Conservation (phyloP, 2,113 vertebrate species). For the Cettia cetti region DNA sequence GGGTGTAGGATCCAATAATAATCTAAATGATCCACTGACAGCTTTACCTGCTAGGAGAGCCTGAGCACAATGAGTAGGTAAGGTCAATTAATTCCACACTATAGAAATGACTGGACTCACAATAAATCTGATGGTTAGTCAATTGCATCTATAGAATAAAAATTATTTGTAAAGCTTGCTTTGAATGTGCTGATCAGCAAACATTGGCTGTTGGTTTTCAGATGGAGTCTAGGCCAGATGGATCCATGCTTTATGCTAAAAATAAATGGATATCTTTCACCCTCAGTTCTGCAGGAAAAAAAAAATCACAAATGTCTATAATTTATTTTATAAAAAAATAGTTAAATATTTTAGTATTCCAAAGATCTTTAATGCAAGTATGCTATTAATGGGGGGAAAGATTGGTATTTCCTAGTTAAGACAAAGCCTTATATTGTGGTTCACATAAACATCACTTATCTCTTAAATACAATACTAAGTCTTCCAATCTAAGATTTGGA, state of each 20-base stretch:
- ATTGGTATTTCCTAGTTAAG: not conserved
- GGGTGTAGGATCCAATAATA: not conserved
- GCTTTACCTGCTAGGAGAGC: not conserved
- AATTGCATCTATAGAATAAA: not conserved
- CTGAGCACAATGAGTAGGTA: not conserved
- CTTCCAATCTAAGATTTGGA: not conserved
- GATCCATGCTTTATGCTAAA: not conserved
- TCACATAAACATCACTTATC: not conserved
- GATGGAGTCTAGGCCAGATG: not conserved
- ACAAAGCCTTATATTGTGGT: not conserved
- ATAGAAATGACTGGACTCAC: not conserved
- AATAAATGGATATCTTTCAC: not conserved
- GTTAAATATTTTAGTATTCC: not conserved
- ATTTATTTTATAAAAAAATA: not conserved
- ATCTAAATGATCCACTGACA: not conserved
- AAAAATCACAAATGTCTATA: not conserved
- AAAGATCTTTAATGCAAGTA: not conserved
- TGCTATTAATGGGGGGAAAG: not conserved
- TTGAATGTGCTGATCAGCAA: not conserved
- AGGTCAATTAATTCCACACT: not conserved
- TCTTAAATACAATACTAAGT: not conserved
- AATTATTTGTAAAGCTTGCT: not conserved
- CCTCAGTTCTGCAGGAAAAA: not conserved
- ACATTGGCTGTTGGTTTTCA: not conserved
- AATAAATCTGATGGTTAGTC: not conserved